Base-by-base conservation (phyloP, 2,113 vertebrate species). In the Alexandromys fortis region DNA sequence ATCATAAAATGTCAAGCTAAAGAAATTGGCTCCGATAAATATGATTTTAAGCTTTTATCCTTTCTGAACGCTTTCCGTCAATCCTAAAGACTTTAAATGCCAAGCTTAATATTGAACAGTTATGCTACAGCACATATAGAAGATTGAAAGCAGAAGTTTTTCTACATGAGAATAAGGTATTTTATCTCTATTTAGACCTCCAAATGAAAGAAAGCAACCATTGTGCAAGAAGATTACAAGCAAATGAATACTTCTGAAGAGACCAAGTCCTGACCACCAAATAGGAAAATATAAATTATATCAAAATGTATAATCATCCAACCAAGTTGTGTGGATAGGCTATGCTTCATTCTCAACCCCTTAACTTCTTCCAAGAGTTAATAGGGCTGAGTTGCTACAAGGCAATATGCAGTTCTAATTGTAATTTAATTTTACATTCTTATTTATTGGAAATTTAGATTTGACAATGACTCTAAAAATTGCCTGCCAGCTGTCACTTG, bases 21-120 rank as follows among this genome's bases (percentile, higher is more conserved):
- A 98, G 98, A 98, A 98, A 98, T 98, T 98, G 97, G 96, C 98
- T 98, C 96, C 61, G 97, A 98, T 98, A 98, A 98, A 98, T 98
- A 97, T 77, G 97, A 96, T 97, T 98, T 98, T 98, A 98, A 98
- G 97, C 97, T 98, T 98, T 98, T 97, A 98, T 96, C 97, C 97
- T 97, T 97, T 90, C 94, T 98, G 94, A 98, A 98, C 94, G 96
- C 94, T 98, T 98, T 97, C 95, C 98, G 95, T 98, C 97, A 98
- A 98, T 97, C 96, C 86, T 97, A 98, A 98, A 98, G 85, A 92
- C 95, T 96, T 96, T 97, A 98, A 97, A 98, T 96, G 95, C 96
- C 97, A 98, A 96, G 89, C 92, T 98, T 97, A 95, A 97, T 98
- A 98, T 38, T 97, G 96, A 98, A 95, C 81, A 97, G 97, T 94